Conservation (phyloP, 2,888 invertebrate genomes). For the Entomobrya multifasciata region DNA sequence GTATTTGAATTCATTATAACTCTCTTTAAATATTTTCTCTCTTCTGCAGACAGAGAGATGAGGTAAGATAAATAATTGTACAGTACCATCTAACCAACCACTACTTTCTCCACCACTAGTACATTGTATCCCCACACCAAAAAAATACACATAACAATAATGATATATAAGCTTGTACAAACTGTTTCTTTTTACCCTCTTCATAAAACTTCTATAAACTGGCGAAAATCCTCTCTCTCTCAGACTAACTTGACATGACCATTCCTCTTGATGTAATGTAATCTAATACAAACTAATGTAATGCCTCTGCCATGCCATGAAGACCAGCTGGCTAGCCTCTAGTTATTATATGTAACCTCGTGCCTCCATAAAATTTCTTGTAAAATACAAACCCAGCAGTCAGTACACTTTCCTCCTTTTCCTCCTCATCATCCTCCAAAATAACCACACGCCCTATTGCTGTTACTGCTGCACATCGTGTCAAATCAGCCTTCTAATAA, state of each 20-base stretch:
- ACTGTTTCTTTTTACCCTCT: not conserved
- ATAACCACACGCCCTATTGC: constrained; percentile 38
- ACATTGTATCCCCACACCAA: constrained; percentile 1
- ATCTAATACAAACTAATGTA: constrained; percentile 60
- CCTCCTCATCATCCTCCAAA: not conserved
- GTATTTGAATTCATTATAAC: not conserved
- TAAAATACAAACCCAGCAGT: constrained; percentile 62
- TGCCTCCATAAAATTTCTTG: constrained; percentile 63
- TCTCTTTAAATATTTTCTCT: not conserved
- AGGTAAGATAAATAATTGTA: too few relatives aligned
- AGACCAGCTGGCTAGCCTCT: constrained; percentile 68
- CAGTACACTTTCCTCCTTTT: constrained; percentile 21
- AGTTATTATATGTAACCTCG: too few relatives aligned
- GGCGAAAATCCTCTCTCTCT: constrained; percentile 20
- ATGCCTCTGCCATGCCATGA: too few relatives aligned
- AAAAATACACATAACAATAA: constrained; percentile 13
- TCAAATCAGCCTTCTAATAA: too few relatives aligned
- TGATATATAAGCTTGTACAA: constrained; percentile 30
- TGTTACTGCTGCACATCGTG: too few relatives aligned
- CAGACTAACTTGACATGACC: constrained; percentile 60
- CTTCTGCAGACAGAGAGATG: not conserved
- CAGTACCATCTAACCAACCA: constrained; percentile 20
- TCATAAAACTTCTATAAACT: not conserved
- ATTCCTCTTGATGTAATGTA: constrained; percentile 56
- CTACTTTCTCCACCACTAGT: not conserved